Evolutionary conservation across 2,113 vertebrate genomes (phyloP), one percentile per base, ranked within the genome.

Genomic region (Galbula dea): DNA sequence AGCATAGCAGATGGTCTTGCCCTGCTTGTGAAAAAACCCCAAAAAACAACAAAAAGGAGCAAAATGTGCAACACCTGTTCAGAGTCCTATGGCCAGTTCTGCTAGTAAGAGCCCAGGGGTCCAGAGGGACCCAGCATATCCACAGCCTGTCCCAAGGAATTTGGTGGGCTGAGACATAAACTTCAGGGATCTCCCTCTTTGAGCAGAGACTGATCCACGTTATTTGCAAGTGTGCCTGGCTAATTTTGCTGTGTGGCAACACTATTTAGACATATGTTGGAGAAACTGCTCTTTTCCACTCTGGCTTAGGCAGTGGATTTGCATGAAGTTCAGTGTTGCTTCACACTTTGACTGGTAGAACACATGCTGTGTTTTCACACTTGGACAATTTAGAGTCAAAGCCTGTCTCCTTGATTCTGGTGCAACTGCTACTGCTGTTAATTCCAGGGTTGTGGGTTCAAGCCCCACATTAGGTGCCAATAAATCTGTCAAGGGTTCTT

Each of bases 1-100:
- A 94, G 83, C 19, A 23, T 21, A 37, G 62, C 93, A 92, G 93
- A 95, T 96, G 96, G 76, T 77, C 89, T 71, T 93, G 39, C 52
- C 61, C 74, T 29, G 48, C 3, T 27, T 54, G 17, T 43, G 8
- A 54, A 29, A 49, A 37, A 12, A 32, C 55, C 30, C n/a, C 62
- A n/a, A 17, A 37, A 15, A 30, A 27, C n/a, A n/a, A n/a, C n/a
- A n/a, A n/a, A n/a, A n/a, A n/a, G n/a, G 19, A 48, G 55, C 7
- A 12, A 76, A 93, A 66, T 73, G 49, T 52, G 24, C 68, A 83
- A 37, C 76, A 95, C 91, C 83, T 96, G 92, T 27, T 78, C 23
- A 5, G 30, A 80, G 72, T 2, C 22, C 63, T 48, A 2, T 1
- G 30, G 89, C 22, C 57, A 66, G 76, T 78, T 81, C 73, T 89